Evolutionary conservation across 1,140 invertebrate species (phyloP).

Genomic region (Aplysia californica): DNA sequence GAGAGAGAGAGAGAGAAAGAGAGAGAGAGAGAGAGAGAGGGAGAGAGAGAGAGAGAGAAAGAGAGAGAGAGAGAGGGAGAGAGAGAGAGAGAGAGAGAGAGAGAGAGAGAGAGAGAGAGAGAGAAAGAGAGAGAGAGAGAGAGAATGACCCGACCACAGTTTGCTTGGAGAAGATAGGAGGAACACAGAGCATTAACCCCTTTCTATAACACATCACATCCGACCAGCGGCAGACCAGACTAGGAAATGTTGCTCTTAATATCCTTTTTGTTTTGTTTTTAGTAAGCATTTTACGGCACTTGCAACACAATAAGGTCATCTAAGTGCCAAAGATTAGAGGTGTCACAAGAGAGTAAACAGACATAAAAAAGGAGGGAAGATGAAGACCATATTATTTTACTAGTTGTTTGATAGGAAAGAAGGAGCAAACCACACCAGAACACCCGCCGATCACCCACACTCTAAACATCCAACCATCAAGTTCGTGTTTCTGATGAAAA

Average conservation of each 20-base stretch:
- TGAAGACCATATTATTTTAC: neutral
- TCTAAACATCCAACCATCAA: no score
- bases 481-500: no score
- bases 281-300: no score
- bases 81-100: neutral
- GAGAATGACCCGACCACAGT: neutral
- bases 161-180: neutral
- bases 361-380: no score
- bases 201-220: no score
- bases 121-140: neutral
- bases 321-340: no score
- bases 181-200: no score
- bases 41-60: neutral
- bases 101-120: neutral
- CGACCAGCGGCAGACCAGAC: neutral
- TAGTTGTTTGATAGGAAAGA: neutral
- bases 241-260: neutral
- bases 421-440: no score
- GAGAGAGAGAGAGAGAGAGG: neutral
- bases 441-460: no score
- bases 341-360: no score
- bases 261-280: neutral
- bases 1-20: neutral
- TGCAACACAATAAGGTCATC: no score
- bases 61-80: neutral